Evolutionary conservation across 2,113 vertebrate species (phyloP), one percentile per base, ranked within the genome.

Genomic region (Paedocypris sp.): DNA sequence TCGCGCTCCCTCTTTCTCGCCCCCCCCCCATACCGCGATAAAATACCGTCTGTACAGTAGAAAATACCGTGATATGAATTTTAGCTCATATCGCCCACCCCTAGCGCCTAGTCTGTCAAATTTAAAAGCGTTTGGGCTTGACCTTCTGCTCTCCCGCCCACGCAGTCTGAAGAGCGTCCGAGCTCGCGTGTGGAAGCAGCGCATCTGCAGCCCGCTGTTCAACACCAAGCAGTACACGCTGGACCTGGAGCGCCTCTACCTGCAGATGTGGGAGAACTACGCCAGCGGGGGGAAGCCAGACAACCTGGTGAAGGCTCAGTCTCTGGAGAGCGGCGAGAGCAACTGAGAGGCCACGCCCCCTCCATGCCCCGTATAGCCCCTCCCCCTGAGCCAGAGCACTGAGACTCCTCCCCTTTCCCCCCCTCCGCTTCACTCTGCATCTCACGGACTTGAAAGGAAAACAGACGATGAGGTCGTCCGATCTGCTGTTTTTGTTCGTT

Each of bases 191-290:
- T 99, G 94, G 95, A 95, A 89, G 78, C 95, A 99, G 77, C 88
- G 95, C 63, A 93, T 98, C 85, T 92, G 91, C 77, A 99, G 95
- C 68, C 89, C 95, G 5, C 83, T 99, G 53, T 99, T 99, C 87
- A 99, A 99, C 83, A 98, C 92, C 12, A 99, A 98, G 77, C 93
- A 90, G 76, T 99, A 99, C 79, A 95, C 93, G 4, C 81, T 85
- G 33, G 92, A 98, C 70, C 80, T 99, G 79, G 95, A 99, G 83
- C 84, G 84, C 62, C 91, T 99, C 3, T 99, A 99, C 66, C 80
- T 94, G 19, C 89, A 90, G 81, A 98, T 99, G 93, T 99, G 95
- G 95, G 94, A 98, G 69, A 92, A 91, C 74, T 85, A 84, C 6
- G 83, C 90, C 57, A 84, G 80, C 0, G 94, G 93, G 68, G 89